A percentile compares a stretch with the other conserved stretches of the same genome.
These are phyloP conservation scores for Phortica okadai DNA, from an alignment of 2,888 invertebrate genomes.

Conservation along the genomic window DNA sequence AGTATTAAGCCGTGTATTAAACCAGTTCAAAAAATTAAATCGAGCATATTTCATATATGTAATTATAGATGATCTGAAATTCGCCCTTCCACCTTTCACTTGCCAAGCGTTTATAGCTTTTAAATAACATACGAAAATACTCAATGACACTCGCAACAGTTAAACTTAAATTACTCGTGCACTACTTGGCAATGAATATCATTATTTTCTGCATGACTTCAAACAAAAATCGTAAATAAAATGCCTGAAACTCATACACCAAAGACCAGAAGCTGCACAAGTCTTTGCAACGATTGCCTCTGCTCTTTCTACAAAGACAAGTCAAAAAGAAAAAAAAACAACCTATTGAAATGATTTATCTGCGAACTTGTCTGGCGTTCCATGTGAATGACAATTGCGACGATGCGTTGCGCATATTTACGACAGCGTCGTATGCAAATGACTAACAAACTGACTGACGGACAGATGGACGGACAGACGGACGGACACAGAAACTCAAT, in stretches of 20 bases:
- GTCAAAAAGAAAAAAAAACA: conserved; percentile 13
- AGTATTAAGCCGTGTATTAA: too few relatives aligned
- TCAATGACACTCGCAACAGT: conserved; percentile 33
- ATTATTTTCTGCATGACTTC: conserved; percentile 73
- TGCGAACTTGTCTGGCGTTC: conserved; percentile 67
- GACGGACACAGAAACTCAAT: background rate
- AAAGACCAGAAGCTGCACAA: conserved; percentile 39
- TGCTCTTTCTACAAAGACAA: background rate
- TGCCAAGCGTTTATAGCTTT: too few relatives aligned
- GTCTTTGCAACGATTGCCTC: conserved; percentile 20
- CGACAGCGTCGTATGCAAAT: conserved; percentile 29
- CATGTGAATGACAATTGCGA: conserved; percentile 70
- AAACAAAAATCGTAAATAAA: conserved; percentile 64
- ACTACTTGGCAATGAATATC: conserved; percentile 51
- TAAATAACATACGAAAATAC: background rate
- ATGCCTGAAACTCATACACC: conserved; percentile 48
- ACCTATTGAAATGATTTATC: conserved; percentile 66
- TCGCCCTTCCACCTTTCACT: too few relatives aligned
- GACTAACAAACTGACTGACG: conserved; percentile 28
- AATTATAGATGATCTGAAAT: too few relatives aligned
- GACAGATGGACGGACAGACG: background rate
- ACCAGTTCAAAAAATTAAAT: too few relatives aligned
- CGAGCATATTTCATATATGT: too few relatives aligned
- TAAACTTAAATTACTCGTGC: conserved; percentile 24
- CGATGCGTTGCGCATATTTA: conserved; percentile 52